These are phyloP conservation scores for Drosophila paracracens DNA, from an alignment of 2,888 invertebrate genomes.

Conservation along the genomic window DNA sequence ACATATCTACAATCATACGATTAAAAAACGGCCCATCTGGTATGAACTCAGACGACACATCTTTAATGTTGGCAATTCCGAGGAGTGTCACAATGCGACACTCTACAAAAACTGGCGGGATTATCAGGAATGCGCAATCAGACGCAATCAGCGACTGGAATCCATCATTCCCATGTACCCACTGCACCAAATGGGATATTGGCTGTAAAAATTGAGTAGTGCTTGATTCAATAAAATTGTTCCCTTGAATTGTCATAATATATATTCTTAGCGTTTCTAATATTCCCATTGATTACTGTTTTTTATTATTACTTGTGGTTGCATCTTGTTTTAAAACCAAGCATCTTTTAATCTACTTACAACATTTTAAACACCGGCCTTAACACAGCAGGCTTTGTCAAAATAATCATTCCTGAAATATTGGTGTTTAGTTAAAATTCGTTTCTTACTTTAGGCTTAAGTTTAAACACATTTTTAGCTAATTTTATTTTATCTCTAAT, in stretches of 20 bases:
- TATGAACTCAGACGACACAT: constrained; percentile 6
- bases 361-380: background rate
- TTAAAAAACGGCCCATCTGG: constrained; percentile 18
- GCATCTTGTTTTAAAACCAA: background rate
- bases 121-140: constrained; percentile 16
- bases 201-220: background rate
- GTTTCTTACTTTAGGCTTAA: background rate
- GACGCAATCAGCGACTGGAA: constrained; percentile 26
- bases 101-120: background rate
- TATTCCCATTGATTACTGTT: background rate
- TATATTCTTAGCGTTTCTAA: too few relatives aligned
- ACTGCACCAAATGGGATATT: constrained; percentile 15
- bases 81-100: constrained; percentile 8
- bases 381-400: background rate
- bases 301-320: background rate
- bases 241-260: background rate
- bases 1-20: background rate
- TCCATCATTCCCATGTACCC: constrained; percentile 22
- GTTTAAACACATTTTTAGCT: background rate
- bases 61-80: background rate
- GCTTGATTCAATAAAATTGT: background rate
- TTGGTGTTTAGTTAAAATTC: background rate
- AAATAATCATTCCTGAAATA: background rate
- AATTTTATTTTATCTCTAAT: background rate
- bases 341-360: background rate